Base-by-base conservation (phyloP, 1,140 invertebrate genomes). In the Campodea augens region DNA sequence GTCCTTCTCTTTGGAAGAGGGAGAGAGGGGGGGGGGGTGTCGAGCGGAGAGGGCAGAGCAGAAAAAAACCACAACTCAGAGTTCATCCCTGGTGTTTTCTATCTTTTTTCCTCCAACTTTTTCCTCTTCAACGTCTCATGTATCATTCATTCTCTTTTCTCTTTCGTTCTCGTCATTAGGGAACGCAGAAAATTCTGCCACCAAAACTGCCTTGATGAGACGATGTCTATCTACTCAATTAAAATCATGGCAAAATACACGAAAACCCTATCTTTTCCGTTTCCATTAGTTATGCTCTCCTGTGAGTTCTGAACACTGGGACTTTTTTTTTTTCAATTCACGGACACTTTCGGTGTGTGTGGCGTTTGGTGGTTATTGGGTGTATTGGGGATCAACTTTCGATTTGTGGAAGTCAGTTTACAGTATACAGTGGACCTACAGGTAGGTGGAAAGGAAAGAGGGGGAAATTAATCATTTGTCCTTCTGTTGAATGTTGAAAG, bases 211-310 rank as follows among this genome's bases (percentile, higher is more conserved):
- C 45, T 50, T 46, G 46, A 38, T 50, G 46, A 41, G 49, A 50
- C 48, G n/a, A n/a, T n/a, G 51, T 54, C 52, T 51, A 50, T 54
- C 52, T 52, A 52, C 49, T 52, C 52, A 54, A 54, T 54, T 54
- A 54, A 54, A 54, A 54, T 54, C 43, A 38, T 45, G 48, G 43
- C 39, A 52, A 52, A n/a, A 51, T 54, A 54, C 52, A 54, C 51
- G 51, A 49, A 54, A 54, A 54, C 51, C 52, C 51, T 52, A 54
- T 54, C 52, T 52, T 54, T n/a, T 54, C 52, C 52, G 50, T 44
- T 52, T 52, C 52, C 52, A 54, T 54, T 54, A 54, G 47, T 39
- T 41, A n/a, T n/a, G n/a, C n/a, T n/a, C n/a, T n/a, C n/a, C n/a
- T n/a, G n/a, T n/a, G n/a, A n/a, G n/a, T n/a, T n/a, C n/a, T n/a